Percentiles rank a stretch among this genome's conserved stretches.
phyloP scores from a whole-genome alignment of 2,797 vertebrate species.

The Sebastolobus alascanus region DNA sequence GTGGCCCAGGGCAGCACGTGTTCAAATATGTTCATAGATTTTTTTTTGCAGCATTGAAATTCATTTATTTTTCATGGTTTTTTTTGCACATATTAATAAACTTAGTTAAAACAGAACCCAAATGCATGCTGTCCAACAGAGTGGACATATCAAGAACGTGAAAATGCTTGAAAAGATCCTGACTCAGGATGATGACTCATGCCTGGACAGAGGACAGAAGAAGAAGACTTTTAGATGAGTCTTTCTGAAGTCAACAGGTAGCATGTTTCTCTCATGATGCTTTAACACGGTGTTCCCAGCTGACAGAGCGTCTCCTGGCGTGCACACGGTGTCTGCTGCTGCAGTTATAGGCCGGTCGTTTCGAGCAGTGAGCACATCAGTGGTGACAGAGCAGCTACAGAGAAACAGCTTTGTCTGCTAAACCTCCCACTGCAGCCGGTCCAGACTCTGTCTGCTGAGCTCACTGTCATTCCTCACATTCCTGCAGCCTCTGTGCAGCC shows the following conservation, averaged over 20 bases:
- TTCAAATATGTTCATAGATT: too few species aligned
- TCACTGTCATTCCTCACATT: constrained; percentile 43
- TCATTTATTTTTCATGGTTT: too few species aligned
- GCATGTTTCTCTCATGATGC: neutral
- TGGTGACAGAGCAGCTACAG: neutral
- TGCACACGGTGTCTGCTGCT: neutral
- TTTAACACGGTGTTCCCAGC: neutral
- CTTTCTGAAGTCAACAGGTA: neutral
- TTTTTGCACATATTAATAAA: too few species aligned
- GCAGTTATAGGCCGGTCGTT: neutral
- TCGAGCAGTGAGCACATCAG: neutral
- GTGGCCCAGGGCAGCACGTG: too few species aligned
- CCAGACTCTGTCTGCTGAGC: constrained; percentile 31
- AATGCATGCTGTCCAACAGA: neutral
- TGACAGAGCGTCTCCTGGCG: neutral
- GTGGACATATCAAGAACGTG: neutral
- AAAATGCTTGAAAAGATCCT: too few species aligned
- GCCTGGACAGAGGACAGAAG: neutral
- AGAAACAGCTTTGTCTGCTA: constrained; percentile 32
- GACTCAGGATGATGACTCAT: neutral
- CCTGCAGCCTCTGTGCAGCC: constrained; percentile 8
- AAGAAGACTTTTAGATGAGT: neutral
- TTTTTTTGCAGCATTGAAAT: too few species aligned
- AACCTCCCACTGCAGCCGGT: constrained; percentile 30
- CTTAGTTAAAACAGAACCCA: too few species aligned